phyloP scores from a whole-genome alignment of 2,888 invertebrate species.

The Drosophila nigricruria region DNA sequence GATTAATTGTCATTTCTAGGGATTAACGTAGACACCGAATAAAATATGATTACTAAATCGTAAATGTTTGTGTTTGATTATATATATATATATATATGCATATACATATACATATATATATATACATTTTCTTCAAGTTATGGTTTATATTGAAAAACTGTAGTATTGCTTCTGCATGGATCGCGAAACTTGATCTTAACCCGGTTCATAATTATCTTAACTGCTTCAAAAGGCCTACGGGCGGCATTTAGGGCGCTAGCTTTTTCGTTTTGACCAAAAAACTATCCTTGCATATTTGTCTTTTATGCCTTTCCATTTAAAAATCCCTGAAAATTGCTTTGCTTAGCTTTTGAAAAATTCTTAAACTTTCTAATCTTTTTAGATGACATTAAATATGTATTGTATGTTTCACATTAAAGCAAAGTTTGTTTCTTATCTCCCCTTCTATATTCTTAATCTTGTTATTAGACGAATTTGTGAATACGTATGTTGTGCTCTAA shows the following conservation, averaged over 20 bases:
- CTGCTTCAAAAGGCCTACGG: constrained; percentile 75
- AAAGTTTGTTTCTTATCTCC: constrained; percentile 42
- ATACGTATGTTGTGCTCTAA: constrained; percentile 49
- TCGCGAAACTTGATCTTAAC: constrained; percentile 17
- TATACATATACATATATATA: neutral
- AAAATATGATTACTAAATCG: constrained; percentile 70
- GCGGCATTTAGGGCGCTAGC: constrained; percentile 73
- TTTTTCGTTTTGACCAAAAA: constrained; percentile 38
- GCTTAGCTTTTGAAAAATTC: constrained; percentile 40
- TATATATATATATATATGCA: constrained; percentile 9
- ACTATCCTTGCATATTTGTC: constrained; percentile 44
- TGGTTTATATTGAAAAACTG: constrained; percentile 41
- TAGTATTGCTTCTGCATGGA: constrained; percentile 47
- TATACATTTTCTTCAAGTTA: constrained; percentile 11
- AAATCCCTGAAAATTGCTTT: constrained; percentile 81
- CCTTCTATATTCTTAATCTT: constrained; percentile 12
- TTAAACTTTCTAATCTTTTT: constrained; percentile 33
- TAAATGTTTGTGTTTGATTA: constrained; percentile 10
- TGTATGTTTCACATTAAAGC: constrained; percentile 60
- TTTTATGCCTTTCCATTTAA: constrained; percentile 59
- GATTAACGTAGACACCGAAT: constrained; percentile 78
- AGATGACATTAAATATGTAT: constrained; percentile 57
- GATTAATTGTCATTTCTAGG: constrained; percentile 63
- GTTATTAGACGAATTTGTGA: constrained; percentile 20
- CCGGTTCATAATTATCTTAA: constrained; percentile 28